These are phyloP conservation scores for Orchestes rusci DNA, from an alignment of 2,888 invertebrate species.

Conservation along the genomic window DNA sequence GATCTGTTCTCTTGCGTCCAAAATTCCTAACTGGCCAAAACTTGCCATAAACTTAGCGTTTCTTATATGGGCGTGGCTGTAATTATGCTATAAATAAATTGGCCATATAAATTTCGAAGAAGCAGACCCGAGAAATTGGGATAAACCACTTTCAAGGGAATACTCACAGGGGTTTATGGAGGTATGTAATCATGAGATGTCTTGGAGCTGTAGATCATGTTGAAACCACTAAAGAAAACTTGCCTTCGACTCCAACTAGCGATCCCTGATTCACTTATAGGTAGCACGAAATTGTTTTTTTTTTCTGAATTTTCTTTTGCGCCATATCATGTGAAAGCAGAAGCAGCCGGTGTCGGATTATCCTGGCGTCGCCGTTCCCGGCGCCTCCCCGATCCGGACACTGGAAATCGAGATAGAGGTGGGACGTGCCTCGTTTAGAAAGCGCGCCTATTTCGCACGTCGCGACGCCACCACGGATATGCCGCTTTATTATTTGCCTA, in stretches of 20 bases:
- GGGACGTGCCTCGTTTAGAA: slow-evolving; percentile 42
- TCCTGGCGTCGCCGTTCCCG: slow-evolving; percentile 45
- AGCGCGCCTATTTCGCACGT: slow-evolving; percentile 41
- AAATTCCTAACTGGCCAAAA: slow-evolving; percentile 31
- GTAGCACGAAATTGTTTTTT: too few species aligned
- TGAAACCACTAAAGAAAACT: too few species aligned
- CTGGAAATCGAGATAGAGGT: slow-evolving; percentile 22
- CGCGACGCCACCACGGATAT: slow-evolving; percentile 36
- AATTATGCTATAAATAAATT: slow-evolving; percentile 23
- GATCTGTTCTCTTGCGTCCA: slow-evolving; percentile 43
- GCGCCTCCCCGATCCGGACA: slow-evolving; percentile 35
- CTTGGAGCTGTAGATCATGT: too few species aligned
- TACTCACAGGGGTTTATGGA: too few species aligned
- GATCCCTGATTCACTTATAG: too few species aligned
- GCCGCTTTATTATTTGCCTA: slow-evolving; percentile 17
- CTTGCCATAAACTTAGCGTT: slow-evolving; percentile 24
- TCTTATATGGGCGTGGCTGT: slow-evolving; percentile 26
- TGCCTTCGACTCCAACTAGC: too few species aligned
- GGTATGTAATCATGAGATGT: too few species aligned
- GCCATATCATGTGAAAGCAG: too few species aligned
- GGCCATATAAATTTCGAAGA: slow-evolving; percentile 23
- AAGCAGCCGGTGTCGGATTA: too few species aligned
- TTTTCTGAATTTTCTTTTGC: too few species aligned
- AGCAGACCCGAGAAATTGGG: slow-evolving; percentile 12
- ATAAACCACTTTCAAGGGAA: slow-evolving; percentile 12